Percentiles rank a stretch among this genome's conserved stretches.
Conservation (phyloP, 2,888 invertebrate species). For the Barypeithes pellucidus region DNA sequence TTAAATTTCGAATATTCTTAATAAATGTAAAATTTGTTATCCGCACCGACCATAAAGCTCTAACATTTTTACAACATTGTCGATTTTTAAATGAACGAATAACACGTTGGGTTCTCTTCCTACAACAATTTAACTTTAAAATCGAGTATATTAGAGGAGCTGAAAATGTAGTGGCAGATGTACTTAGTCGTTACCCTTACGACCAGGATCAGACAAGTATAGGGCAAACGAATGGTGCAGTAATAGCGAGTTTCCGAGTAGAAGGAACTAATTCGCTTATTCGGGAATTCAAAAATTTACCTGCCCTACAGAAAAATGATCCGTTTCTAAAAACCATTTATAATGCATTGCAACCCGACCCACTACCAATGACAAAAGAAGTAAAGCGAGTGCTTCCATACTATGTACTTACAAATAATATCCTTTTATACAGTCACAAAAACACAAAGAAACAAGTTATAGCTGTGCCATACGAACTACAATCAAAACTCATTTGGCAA, state of each 20-base stretch:
- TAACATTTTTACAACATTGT: constrained; percentile 49
- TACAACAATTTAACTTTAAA: constrained; percentile 45
- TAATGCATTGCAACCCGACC: not conserved
- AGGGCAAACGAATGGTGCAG: not conserved
- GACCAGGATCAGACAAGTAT: not conserved
- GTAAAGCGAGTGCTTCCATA: no score
- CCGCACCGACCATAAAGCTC: constrained; percentile 50
- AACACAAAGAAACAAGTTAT: not conserved
- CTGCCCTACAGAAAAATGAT: not conserved
- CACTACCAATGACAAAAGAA: not conserved
- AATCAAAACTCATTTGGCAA: not conserved
- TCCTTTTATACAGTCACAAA: not conserved
- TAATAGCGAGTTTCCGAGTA: constrained; percentile 17
- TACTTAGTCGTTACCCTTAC: constrained; percentile 41
- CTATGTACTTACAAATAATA: not conserved
- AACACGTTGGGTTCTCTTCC: constrained; percentile 46
- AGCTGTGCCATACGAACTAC: constrained; percentile 4
- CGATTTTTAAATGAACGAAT: constrained; percentile 46
- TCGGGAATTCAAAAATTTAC: not conserved
- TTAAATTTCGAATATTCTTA: constrained; percentile 44
- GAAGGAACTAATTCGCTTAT: constrained; percentile 6
- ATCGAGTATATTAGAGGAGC: constrained; percentile 45
- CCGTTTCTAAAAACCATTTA: not conserved
- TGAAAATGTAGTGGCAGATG: constrained; percentile 48
- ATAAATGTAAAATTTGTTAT: constrained; percentile 39